Conservation (phyloP, 2,888 invertebrate species). For the Drosophila eohydei region DNA sequence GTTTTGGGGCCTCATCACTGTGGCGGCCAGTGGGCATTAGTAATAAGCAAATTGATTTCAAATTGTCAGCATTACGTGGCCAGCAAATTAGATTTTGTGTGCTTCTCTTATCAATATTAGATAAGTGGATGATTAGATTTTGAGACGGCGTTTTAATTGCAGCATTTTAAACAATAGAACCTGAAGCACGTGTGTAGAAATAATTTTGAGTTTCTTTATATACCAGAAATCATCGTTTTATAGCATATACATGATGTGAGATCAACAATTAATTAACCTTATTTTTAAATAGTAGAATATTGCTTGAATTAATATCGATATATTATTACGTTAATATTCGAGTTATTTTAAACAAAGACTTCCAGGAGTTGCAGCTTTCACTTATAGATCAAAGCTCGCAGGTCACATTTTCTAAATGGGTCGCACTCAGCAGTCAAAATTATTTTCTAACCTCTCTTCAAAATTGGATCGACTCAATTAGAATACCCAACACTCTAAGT, state of each 20-base stretch:
- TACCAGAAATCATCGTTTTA: not conserved
- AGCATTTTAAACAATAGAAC: not conserved
- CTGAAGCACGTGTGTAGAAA: not conserved
- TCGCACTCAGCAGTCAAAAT: no score
- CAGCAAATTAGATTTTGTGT: constrained; percentile 65
- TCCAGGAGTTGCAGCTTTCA: no score
- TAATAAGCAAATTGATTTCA: constrained; percentile 74
- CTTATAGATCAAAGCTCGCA: no score
- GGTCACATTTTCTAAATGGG: no score
- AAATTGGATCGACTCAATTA: no score
- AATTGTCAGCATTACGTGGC: constrained; percentile 69
- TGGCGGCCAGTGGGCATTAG: constrained; percentile 49
- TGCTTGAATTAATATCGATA: not conserved
- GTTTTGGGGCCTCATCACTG: constrained; percentile 39
- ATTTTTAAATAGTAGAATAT: not conserved
- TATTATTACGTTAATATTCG: not conserved
- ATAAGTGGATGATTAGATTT: constrained; percentile 30
- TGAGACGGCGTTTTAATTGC: constrained; percentile 9
- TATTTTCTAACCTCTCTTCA: no score
- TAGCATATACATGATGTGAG: not conserved
- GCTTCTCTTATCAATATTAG: constrained; percentile 47
- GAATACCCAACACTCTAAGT: not conserved
- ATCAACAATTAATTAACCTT: not conserved
- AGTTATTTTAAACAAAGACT: not conserved
- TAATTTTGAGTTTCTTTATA: not conserved